Percentiles rank a stretch among this genome's conserved stretches.
Evolutionary conservation across 2,797 vertebrate genomes (phyloP).

Genomic region (Ispidina picta): DNA sequence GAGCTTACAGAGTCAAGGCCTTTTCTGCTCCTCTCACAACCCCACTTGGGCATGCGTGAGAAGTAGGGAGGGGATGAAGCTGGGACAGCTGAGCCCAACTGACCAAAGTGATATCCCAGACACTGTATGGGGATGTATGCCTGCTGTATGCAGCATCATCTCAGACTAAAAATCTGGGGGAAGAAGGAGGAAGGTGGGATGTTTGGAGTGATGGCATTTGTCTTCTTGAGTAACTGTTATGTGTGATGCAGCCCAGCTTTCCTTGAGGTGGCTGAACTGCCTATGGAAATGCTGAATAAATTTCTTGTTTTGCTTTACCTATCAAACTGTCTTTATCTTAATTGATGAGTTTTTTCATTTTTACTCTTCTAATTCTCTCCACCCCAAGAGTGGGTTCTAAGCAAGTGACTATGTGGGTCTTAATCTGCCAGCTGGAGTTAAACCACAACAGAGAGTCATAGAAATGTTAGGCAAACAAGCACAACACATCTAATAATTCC

Average conservation of each 20-base stretch:
- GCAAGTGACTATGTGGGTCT: neutral
- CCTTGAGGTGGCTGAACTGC: too few relatives aligned
- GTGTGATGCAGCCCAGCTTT: neutral
- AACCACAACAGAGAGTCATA: neutral
- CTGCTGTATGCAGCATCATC: too few relatives aligned
- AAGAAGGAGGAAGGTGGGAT: neutral
- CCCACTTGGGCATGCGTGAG: neutral
- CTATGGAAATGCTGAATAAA: too few relatives aligned
- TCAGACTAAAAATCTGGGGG: neutral
- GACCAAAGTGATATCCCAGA: neutral
- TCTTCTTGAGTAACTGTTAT: neutral
- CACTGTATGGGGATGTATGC: too few relatives aligned
- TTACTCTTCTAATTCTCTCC: neutral
- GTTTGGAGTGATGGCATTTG: neutral
- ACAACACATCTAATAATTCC: neutral
- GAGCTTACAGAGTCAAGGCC: neutral
- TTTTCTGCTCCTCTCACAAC: neutral
- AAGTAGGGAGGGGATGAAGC: neutral
- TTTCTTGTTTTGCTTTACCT: neutral
- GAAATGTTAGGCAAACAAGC: neutral
- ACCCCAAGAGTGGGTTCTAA: neutral
- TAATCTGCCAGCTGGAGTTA: neutral
- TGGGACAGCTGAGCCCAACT: neutral
- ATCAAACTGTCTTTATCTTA: neutral
- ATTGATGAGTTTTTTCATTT: neutral